Evolutionary conservation across 2,888 invertebrate species (phyloP), one percentile per base, ranked within the genome.

Genomic region (Octonoba sinensis): DNA sequence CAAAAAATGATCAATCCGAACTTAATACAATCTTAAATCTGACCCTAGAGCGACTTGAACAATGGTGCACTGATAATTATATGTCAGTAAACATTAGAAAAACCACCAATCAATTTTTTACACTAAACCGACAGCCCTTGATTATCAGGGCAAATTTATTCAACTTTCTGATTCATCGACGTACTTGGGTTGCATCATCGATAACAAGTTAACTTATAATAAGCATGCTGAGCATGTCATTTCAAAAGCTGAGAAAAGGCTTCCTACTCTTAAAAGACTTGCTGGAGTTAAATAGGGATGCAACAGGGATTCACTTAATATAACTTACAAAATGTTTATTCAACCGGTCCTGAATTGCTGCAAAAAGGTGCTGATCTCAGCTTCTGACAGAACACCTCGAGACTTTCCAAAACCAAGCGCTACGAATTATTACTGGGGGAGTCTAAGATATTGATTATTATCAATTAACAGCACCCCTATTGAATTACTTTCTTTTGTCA

Each of bases 21-120:
- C 49, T n/a, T 3, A 66, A 47, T 22, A 66, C 47, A 20, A 51
- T 13, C 20, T 20, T 47, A 20, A 47, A 47, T 15, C 8, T 15
- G 46, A 46, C 36, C 24, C 64, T 64, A n/a, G 44, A 13, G 36
- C 18, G 16, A 36, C 64, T 64, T 18, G 12, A 66, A 36, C 18
- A 47, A 20, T 66, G 66, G 49, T 66, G 66, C n/a, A n/a, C 12
- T 20, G 66, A 66, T 24, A 66, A 20, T 66, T 24, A 24, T 12
- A 47, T 36, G 36, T n/a, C 64, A 8, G 13, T 27, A 27, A 64
- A 64, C 8, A 3, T n/a, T 36, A n/a, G 18, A 12, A 64, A 64
- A 1, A n/a, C n/a, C n/a, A n/a, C n/a, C n/a, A n/a, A n/a, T n/a
- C n/a, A n/a, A n/a, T n/a, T n/a, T n/a, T n/a, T n/a, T n/a, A n/a